Evolutionary conservation across 2,888 invertebrate genomes (phyloP).

Genomic region (Plebejus melissa): DNA sequence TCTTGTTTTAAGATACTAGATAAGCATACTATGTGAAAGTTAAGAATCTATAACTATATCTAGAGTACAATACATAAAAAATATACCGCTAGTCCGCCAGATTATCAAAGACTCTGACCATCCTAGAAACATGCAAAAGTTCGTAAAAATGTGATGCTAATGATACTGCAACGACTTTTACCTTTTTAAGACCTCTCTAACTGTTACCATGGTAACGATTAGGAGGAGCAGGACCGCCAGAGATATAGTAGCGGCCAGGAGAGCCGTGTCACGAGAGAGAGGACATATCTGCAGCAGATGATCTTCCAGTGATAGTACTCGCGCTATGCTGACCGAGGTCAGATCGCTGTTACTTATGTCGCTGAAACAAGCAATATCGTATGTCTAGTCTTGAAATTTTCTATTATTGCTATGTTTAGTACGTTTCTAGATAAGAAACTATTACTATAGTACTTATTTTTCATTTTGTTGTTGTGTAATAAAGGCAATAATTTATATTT

Average conservation of each 20-base stretch:
- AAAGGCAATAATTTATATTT: too few relatives aligned
- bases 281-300: constrained; percentile 57
- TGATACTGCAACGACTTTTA: constrained; percentile 37
- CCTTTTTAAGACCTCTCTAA: constrained; percentile 65
- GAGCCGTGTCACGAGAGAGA: constrained; percentile 53
- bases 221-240: constrained; percentile 61
- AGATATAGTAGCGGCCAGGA: constrained; percentile 64
- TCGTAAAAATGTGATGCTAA: neutral
- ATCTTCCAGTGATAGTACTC: constrained; percentile 60
- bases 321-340: constrained; percentile 49
- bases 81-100: neutral
- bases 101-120: neutral
- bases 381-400: neutral
- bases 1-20: too few relatives aligned
- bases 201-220: constrained; percentile 51
- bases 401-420: neutral
- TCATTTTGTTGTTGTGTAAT: too few relatives aligned
- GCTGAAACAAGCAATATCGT: constrained; percentile 47
- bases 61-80: neutral
- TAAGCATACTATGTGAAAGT: too few relatives aligned
- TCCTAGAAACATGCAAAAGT: neutral
- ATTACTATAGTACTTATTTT: too few relatives aligned
- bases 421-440: neutral
- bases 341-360: constrained; percentile 54
- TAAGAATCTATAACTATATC: too few relatives aligned